phyloP scores from a whole-genome alignment of 2,797 vertebrate genomes.

The Neopelma chrysocephalum region DNA sequence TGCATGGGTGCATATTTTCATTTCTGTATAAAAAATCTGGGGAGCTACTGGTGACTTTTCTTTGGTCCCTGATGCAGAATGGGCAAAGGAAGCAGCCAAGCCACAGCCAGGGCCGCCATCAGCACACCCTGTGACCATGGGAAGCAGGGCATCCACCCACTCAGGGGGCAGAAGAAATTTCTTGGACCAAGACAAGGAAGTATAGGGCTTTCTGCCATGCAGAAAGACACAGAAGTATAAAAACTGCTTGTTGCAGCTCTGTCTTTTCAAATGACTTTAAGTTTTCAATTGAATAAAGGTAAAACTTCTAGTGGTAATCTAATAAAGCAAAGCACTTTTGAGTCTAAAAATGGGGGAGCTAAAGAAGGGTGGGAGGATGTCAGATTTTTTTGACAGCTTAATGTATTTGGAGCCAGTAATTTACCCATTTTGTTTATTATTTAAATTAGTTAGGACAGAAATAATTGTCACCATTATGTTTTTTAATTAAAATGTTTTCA shows the following conservation, averaged over 20 bases:
- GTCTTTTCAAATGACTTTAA: neutral
- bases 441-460: neutral
- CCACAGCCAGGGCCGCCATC: neutral
- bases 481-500: neutral
- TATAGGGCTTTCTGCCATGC: neutral
- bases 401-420: neutral
- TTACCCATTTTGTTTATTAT: neutral
- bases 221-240: neutral
- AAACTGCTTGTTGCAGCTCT: neutral
- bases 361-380: neutral
- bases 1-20: neutral
- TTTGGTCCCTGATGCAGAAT: neutral
- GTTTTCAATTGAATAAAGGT: neutral
- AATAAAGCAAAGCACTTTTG: neutral
- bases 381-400: neutral
- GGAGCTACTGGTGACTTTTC: neutral
- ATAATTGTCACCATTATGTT: neutral
- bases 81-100: neutral
- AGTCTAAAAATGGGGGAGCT: neutral
- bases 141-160: neutral
- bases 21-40: neutral
- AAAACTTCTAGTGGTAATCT: neutral
- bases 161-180: neutral
- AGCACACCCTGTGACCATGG: fast-evolving
- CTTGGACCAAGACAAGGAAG: neutral